Conservation (phyloP, 30 jellyfish, hydroid and myxozoan genomes). For the Cassiopea xamachana region DNA sequence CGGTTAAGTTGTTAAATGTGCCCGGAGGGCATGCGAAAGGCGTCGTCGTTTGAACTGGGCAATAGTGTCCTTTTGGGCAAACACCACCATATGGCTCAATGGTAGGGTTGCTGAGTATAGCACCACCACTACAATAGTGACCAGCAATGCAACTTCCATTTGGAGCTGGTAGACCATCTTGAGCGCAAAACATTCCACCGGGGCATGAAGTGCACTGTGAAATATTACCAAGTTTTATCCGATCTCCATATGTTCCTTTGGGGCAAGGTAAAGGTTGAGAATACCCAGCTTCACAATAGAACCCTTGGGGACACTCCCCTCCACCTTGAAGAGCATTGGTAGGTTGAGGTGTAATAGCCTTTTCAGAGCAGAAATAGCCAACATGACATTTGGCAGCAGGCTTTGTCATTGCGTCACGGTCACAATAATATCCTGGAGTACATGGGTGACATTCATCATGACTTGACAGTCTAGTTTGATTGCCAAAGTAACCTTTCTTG, state of each 20-base stretch:
- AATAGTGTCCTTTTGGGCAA: conserved; percentile 93
- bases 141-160: conserved; percentile 93
- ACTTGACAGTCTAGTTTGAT: conserved; percentile 72
- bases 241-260: conserved; percentile 90
- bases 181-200: conserved; percentile 94
- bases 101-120: conserved; percentile 73
- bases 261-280: conserved; percentile 88
- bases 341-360: conserved; percentile 91
- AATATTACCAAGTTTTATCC: conserved; percentile 61
- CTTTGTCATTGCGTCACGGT: conserved; percentile 73
- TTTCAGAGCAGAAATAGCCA: conserved; percentile 90
- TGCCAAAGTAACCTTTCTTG: conserved; percentile 90
- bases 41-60: conserved; percentile 85
- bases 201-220: conserved; percentile 88
- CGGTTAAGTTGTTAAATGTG: conserved; percentile 85
- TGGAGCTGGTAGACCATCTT: conserved; percentile 87
- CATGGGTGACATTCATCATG: conserved; percentile 98
- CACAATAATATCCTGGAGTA: conserved; percentile 97
- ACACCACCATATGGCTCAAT: conserved; percentile 78
- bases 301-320: conserved; percentile 95
- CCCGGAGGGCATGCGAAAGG: conserved; percentile 99
- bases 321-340: conserved; percentile 88
- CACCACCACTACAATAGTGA: conserved; percentile 85
- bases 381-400: conserved; percentile 92
- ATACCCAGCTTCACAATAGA: conserved; percentile 87